Base-by-base conservation (phyloP, 2,113 vertebrate genomes). In the Todiramphus chloris region DNA sequence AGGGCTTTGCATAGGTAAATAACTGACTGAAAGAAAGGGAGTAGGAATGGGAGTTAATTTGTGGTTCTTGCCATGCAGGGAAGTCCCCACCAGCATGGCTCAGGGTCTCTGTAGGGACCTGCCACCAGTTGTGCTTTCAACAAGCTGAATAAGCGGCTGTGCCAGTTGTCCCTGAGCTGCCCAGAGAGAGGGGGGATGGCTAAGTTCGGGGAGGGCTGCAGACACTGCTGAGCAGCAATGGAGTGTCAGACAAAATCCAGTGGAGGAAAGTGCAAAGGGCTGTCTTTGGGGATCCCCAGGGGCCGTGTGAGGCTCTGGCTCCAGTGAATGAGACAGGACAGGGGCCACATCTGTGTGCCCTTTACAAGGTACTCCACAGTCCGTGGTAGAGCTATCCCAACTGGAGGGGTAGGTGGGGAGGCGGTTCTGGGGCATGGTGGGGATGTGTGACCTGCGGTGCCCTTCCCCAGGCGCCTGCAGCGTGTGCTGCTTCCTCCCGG, bases 231-330 rank as follows among this genome's bases (percentile, higher is more conserved):
- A 18, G 13, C 0, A 0, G 21, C 19, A 39, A 7, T 10, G 21
- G 37, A 68, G 33, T 10, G 5, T 51, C 31, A 18, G 48, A 19
- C 31, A 28, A 44, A 50, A 24, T 56, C 46, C 1, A 0, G 60
- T 27, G 24, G 37, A 37, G 0, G 1, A 31, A 51, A 83, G 64
- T 6, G 20, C 31, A 28, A 60, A 46, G 10, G 0, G 0, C n/a
- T 63, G 43, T 33, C 16, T 50, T 33, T 62, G 35, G 16, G 39
- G 9, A 33, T 55, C 60, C 11, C 15, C 44, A 14, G 43, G 70
- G 14, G 21, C 23, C 4, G 0, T 35, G 67, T 35, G 0, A 0
- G 35, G 15, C 33, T 79, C 63, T 66, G 3, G 0, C 39, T 70
- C 27, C 27, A 13, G 20, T n/a, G 76, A 68, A 28, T n/a, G 76